Base-by-base conservation (phyloP, 2,797 vertebrate species). In the Sebastes itinus region DNA sequence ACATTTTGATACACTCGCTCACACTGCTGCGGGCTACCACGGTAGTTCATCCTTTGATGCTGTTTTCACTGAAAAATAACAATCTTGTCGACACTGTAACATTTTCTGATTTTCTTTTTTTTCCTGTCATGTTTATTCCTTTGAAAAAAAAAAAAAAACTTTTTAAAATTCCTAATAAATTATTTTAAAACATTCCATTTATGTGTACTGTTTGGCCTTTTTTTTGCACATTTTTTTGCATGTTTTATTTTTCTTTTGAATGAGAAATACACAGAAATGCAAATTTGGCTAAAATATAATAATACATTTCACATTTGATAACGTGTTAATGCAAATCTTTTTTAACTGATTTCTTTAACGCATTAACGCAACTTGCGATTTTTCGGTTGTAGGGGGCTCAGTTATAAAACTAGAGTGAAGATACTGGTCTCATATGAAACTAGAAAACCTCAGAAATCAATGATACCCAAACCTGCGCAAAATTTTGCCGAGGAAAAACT, bases 161-260 rank as follows among this genome's bases (percentile, higher is more conserved):
- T 97, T 97, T 97, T 95, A 96, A 97, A 97, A 97, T 97, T 98
- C 97, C 96, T 97, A 98, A 98, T 98, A 98, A 98, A 98, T 98
- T 99, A 98, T 98, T 99, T 97, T 96, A 97, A 98, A 97, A 97
- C 90, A 96, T 96, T 95, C 89, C 90, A 92, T 81, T 73, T 72
- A 64, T 72, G 71, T 32, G 66, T 94, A 78, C 78, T 61, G 82
- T 75, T 74, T 88, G 60, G 32, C 28, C 52, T 46, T 73, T 68
- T 73, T 68, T 42, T 77, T 70, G 28, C 7, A 69, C 0, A 1
- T 9, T 20, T 72, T 65, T 38, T 20, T 30, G 0, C 16, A 16
- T 18, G 0, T 54, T 59, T 61, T 25, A 23, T 23, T 63, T 38
- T 14, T 67, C 0, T 42, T 69, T 70, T 33, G 9, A 59, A 71